Percentiles rank a stretch among this genome's conserved stretches.
These are phyloP conservation scores for Drosophila sp. DNA, from an alignment of 1,140 invertebrate genomes.

Conservation along the genomic window DNA sequence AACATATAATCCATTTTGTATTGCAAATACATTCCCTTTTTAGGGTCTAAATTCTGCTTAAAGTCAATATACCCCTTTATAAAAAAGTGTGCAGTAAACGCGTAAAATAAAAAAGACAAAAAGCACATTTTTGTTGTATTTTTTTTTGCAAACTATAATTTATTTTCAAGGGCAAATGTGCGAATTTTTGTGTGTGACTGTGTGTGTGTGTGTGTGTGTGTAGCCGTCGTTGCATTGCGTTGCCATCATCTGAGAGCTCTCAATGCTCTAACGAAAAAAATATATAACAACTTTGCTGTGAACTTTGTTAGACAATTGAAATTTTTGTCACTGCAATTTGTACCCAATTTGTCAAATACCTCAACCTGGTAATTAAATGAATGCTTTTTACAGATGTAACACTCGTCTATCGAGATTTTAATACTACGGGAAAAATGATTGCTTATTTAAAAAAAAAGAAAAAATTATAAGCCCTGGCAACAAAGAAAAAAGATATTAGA, in stretches of 20 bases:
- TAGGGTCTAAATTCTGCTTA: background rate
- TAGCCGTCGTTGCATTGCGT: slow-evolving; percentile 53
- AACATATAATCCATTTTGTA: no score
- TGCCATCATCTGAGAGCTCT: slow-evolving; percentile 46
- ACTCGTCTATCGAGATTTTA: no score
- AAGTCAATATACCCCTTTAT: background rate
- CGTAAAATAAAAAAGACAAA: slow-evolving; percentile 48
- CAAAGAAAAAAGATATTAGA: no score
- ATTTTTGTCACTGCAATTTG: background rate
- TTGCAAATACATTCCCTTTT: no score
- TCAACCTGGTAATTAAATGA: background rate
- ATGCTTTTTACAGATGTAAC: no score
- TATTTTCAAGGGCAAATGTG: slow-evolving; percentile 78
- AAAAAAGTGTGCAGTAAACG: slow-evolving; percentile 25
- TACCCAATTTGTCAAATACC: background rate
- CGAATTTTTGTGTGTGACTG: slow-evolving; percentile 54
- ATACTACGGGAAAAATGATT: no score
- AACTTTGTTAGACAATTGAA: slow-evolving; percentile 2
- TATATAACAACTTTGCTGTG: background rate
- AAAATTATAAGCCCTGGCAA: no score
- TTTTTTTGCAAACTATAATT: slow-evolving; percentile 76
- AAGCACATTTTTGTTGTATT: slow-evolving; percentile 45
- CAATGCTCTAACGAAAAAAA: slow-evolving; percentile 44
- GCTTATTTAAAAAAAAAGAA: no score
- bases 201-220: slow-evolving; percentile 29